Percentiles rank a stretch among this genome's conserved stretches.
Evolutionary conservation across 1,140 invertebrate genomes (phyloP).

Genomic region (Euwallacea similis): DNA sequence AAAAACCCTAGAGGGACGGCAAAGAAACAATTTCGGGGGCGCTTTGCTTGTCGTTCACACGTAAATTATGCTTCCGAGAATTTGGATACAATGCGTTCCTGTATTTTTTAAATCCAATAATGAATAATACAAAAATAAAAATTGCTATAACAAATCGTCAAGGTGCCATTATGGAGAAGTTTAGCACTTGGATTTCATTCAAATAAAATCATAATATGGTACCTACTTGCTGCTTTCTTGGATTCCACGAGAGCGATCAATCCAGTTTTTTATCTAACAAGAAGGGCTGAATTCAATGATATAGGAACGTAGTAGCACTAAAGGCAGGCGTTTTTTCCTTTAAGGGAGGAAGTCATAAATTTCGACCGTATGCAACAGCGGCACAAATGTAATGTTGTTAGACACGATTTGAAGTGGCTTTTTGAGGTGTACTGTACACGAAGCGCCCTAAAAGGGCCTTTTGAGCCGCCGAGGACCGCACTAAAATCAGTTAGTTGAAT

Average conservation of each 20-base stretch:
- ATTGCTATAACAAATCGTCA: too few relatives aligned
- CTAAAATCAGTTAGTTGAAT: constrained; percentile 11
- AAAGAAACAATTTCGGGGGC: constrained; percentile 23
- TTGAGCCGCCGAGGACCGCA: constrained; percentile 9
- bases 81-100: background rate
- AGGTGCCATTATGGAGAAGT: too few relatives aligned
- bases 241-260: background rate
- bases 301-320: background rate
- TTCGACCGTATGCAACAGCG: constrained; percentile 11
- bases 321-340: background rate
- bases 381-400: constrained; percentile 28
- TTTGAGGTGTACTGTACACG: constrained; percentile 28
- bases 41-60: constrained; percentile 24
- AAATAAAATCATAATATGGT: too few relatives aligned
- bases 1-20: constrained; percentile 11
- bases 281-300: background rate
- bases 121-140: too few relatives aligned
- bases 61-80: constrained; percentile 22
- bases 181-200: too few relatives aligned
- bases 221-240: too few relatives aligned
- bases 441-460: constrained; percentile 18
- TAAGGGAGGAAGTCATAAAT: constrained; percentile 14
- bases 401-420: constrained; percentile 26
- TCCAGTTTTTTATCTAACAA: background rate
- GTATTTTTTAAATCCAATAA: background rate